Percentiles rank a stretch among this genome's conserved stretches.
phyloP scores from a whole-genome alignment of 2,797 vertebrate species.

The Platyrinchus mystaceus region DNA sequence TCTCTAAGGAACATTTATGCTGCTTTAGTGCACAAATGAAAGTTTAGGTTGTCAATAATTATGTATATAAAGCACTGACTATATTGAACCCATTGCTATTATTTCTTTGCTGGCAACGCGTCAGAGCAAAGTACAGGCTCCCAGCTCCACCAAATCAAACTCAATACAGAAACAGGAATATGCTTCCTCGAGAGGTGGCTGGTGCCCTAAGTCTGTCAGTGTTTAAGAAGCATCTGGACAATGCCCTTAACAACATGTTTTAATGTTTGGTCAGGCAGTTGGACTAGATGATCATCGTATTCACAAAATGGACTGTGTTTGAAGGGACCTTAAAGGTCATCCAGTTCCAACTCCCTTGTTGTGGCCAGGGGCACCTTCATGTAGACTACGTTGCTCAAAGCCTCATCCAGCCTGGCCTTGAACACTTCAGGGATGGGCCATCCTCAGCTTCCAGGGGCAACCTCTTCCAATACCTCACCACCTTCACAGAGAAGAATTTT shows the following conservation, averaged over 20 bases:
- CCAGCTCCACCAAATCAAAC: not conserved
- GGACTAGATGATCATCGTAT: not conserved
- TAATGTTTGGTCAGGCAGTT: not conserved
- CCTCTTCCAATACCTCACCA: not conserved
- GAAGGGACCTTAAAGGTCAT: not conserved
- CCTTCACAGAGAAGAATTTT: not conserved
- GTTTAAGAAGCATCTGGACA: not conserved
- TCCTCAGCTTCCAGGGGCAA: rapidly evolving
- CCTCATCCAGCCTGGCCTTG: not conserved
- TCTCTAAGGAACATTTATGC: not conserved
- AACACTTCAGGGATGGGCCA: not conserved
- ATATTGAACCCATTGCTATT: not conserved
- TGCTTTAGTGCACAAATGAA: not conserved
- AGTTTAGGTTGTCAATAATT: not conserved
- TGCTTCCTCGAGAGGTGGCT: not conserved
- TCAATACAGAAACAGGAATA: not conserved
- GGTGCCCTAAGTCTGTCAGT: not conserved
- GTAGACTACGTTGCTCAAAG: not conserved
- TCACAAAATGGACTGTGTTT: not conserved
- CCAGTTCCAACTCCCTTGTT: not conserved
- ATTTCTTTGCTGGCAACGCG: not conserved
- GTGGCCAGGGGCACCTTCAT: not conserved
- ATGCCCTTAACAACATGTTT: not conserved
- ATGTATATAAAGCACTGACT: not conserved
- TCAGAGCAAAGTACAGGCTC: not conserved